These are phyloP conservation scores for Drosophila melanosoma DNA, from an alignment of 2,888 invertebrate genomes.

Conservation along the genomic window DNA sequence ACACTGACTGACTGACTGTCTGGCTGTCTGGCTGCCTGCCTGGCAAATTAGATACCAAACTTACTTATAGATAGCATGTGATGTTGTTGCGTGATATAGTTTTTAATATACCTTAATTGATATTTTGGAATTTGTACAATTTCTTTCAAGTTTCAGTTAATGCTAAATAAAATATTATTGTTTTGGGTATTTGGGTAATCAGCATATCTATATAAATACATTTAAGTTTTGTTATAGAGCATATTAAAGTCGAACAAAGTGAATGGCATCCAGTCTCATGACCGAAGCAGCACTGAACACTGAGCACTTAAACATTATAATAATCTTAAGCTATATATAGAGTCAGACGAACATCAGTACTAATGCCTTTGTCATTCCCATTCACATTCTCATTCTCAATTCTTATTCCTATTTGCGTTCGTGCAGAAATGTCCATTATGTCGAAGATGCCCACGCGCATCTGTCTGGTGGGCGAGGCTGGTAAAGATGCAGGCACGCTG, in stretches of 20 bases:
- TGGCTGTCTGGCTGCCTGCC: neutral
- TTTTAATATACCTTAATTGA: neutral
- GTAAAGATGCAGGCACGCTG: slow-evolving; percentile 86
- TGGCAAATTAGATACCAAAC: slow-evolving; percentile 4
- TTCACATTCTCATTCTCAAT: slow-evolving; percentile 24
- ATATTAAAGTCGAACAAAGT: slow-evolving; percentile 9
- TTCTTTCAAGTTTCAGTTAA: neutral
- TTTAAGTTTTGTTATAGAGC: neutral
- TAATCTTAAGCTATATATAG: slow-evolving; percentile 51
- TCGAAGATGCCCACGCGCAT: slow-evolving; percentile 85
- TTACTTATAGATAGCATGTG: neutral
- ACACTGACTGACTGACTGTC: neutral
- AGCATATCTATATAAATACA: neutral
- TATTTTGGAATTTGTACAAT: neutral
- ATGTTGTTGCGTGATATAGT: neutral
- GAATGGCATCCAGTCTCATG: slow-evolving; percentile 8
- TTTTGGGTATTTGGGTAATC: neutral
- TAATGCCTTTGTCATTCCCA: slow-evolving; percentile 36
- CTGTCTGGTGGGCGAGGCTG: slow-evolving; percentile 88
- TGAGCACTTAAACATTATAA: slow-evolving; percentile 43
- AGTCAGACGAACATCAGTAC: slow-evolving; percentile 12
- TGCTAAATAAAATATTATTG: neutral
- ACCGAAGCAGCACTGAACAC: slow-evolving; percentile 8
- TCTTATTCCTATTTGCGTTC: slow-evolving; percentile 14
- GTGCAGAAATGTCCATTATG: slow-evolving; percentile 81